Conservation (phyloP, 2,113 vertebrate species). For the Catagonus wagneri region DNA sequence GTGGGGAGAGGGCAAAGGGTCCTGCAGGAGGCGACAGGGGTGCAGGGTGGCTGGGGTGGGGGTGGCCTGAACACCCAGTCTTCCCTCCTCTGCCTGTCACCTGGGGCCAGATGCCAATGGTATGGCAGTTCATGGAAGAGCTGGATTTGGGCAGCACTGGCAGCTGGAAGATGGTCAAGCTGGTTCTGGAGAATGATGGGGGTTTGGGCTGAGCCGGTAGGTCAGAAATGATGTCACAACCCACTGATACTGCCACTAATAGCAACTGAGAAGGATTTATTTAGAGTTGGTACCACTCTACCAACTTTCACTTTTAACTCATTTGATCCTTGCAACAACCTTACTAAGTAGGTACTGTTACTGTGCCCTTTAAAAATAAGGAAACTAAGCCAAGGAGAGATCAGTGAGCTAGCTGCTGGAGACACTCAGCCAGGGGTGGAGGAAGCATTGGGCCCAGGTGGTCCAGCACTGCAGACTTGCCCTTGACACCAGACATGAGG, state of each 20-base stretch:
- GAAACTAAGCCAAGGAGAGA: background rate
- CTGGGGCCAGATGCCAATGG: background rate
- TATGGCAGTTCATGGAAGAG: background rate
- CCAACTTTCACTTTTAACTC: background rate
- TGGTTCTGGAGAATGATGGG: background rate
- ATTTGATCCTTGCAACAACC: no score
- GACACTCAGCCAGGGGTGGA: background rate
- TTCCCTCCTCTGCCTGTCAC: background rate
- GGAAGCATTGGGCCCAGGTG: no score
- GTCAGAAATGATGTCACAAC: no score
- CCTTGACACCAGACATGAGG: background rate
- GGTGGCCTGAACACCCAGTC: no score
- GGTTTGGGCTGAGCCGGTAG: background rate
- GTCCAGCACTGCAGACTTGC: background rate
- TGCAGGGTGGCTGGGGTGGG: background rate
- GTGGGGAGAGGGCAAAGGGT: background rate
- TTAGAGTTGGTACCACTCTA: background rate
- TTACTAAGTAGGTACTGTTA: fast-evolving
- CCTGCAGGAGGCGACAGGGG: background rate
- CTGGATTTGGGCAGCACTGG: background rate
- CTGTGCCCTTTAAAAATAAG: background rate
- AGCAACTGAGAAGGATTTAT: background rate
- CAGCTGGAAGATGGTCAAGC: background rate
- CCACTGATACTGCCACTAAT: background rate
- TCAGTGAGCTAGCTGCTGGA: background rate